Base-by-base conservation (phyloP, 2,113 vertebrate species). In the Urocynchramus pylzowi region DNA sequence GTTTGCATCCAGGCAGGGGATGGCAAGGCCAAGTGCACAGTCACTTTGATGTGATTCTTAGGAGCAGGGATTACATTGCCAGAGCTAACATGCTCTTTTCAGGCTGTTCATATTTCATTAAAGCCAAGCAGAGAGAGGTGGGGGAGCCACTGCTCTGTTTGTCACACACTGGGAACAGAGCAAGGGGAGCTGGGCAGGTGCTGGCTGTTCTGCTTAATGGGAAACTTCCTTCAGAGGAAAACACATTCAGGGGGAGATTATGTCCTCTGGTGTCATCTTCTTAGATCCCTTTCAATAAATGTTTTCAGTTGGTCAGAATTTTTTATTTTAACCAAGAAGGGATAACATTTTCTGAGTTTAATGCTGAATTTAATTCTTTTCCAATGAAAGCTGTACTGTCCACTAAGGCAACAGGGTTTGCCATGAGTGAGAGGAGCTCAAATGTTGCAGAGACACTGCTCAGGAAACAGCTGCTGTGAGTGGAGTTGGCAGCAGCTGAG, bases 401-500 rank as follows among this genome's bases (percentile, higher is more conserved):
- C 21, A 1, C 21, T 28, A 28, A 13, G 20, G 14, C n/a, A 44
- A 2, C 1, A 1, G 20, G 20, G 14, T 12, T 81, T 61, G 28
- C 63, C 50, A 10, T 0, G 12, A 16, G 13, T 28, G 24, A 83
- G 61, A 82, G 56, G 60, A 60, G 11, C 16, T 22, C 61, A 67
- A 20, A 10, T 15, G 33, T 35, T 75, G 56, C 60, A 59, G 16
- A 27, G 27, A 45, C 20, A 22, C 14, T 56, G 47, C 59, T 10
- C 9, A 13, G 5, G 0, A 23, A 16, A 57, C 9, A 5, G 27
- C 7, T 2, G 3, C 23, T 0, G 1, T 10, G 26, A 78, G 33
- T 11, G 44, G 42, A 27, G 47, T 1, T 53, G 39, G 21, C 41
- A 60, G 39, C 11, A 28, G n/a, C 24, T 41, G n/a, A 44, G 33